Evolutionary conservation across 2,888 invertebrate genomes (phyloP).

Genomic region (Glomeris marginata): DNA sequence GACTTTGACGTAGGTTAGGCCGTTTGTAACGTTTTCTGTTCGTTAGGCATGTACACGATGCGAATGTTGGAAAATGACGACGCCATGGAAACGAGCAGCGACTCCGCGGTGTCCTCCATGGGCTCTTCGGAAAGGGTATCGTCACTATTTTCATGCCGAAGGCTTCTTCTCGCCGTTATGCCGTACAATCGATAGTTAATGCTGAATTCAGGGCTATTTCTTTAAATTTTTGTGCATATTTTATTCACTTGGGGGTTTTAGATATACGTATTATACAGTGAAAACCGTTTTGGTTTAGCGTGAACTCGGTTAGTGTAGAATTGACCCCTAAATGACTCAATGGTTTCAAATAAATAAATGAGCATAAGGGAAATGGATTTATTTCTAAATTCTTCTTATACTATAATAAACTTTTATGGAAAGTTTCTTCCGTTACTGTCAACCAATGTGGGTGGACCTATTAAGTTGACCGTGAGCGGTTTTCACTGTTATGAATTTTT

Average conservation of each 20-base stretch:
- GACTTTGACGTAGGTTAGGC: not conserved
- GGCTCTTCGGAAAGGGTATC: constrained; percentile 70
- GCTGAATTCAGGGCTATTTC: not conserved
- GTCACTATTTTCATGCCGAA: constrained; percentile 53
- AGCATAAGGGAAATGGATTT: too few species aligned
- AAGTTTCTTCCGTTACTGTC: too few species aligned
- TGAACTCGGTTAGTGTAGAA: too few species aligned
- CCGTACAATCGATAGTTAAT: not conserved
- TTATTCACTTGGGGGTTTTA: not conserved
- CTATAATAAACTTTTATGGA: too few species aligned
- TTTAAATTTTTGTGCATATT: not conserved
- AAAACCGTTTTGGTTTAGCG: too few species aligned
- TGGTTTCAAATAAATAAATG: too few species aligned
- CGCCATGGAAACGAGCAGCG: constrained; percentile 62
- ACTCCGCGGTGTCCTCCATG: constrained; percentile 86
- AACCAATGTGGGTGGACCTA: too few species aligned
- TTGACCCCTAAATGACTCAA: too few species aligned
- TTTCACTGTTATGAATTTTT: too few species aligned
- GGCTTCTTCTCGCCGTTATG: constrained; percentile 6
- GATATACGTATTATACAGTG: not conserved
- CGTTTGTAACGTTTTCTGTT: not conserved
- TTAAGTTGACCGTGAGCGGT: too few species aligned
- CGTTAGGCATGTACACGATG: constrained; percentile 83
- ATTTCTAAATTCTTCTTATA: too few species aligned
- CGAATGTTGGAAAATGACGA: constrained; percentile 61